Base-by-base conservation (phyloP, 2,888 invertebrate species). In the Norana najaformis region DNA sequence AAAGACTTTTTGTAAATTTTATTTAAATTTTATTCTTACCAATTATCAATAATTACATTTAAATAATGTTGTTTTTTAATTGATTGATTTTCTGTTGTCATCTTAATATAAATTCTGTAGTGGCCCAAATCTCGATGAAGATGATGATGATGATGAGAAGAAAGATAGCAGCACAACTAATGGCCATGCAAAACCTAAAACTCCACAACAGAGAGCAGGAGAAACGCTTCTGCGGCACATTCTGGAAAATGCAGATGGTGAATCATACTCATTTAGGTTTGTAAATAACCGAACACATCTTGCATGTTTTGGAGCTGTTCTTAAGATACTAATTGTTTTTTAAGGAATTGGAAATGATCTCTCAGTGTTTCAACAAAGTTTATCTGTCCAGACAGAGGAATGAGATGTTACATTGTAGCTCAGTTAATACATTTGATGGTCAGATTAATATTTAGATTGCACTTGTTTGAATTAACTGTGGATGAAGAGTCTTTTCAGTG, bases 231-330 rank as follows among this genome's bases (percentile, higher is more conserved):
- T 95, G 16, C 93, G 92, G 90, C 93, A 94, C 90, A 94, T 95
- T 30, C 91, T 95, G 38, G 92, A 93, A 82, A 93, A 94, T 90
- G 93, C 94, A 20, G 93, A 95, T 36, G 95, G 95, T 34, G 94
- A 93, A 89, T 93, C 94, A 85, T 95, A 95, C 91, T 94, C 94
- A 36, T 95, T 95, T 92, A 93, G 93, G 95, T 92, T 41, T 47
- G 90, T 89, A 69, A 69, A 69, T 69, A 69, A 69, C 11, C 69
- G 30, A 69, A 69, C 30, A n/a, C 30, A 69, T 30, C 69, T 69
- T n/a, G 69, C 69, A 69, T 69, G 30, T 30, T 69, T 8, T 41
- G 41, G 41, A 16, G 16, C n/a, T 69, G n/a, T n/a, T 69, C 30
- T n/a, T n/a, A n/a, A n/a, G 30, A 69, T 69, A 16, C 30, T 69